Evolutionary conservation across 2,888 invertebrate species (phyloP).

Genomic region (Subacronicta megacephala): DNA sequence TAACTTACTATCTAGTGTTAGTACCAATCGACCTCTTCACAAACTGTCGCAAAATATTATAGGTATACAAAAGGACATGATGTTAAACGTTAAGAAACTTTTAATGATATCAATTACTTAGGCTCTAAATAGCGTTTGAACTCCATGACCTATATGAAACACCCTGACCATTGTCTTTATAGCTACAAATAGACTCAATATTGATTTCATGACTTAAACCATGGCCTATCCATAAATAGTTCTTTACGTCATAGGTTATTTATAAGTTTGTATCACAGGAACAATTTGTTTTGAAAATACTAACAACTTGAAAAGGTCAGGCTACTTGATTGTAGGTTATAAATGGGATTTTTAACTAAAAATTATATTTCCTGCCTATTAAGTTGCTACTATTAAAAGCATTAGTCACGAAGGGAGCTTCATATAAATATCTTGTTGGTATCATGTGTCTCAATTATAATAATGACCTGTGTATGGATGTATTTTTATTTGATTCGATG

Average conservation of each 20-base stretch:
- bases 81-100: not conserved
- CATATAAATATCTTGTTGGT: too few species aligned
- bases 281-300: constrained; percentile 3
- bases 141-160: constrained; percentile 3
- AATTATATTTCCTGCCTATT: too few species aligned
- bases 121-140: constrained; percentile 11
- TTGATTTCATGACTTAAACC: constrained; percentile 19
- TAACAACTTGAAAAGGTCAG: not conserved
- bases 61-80: too few species aligned
- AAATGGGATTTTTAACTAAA: too few species aligned
- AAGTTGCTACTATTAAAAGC: too few species aligned
- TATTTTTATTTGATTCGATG: too few species aligned
- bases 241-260: constrained; percentile 12
- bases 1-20: too few species aligned
- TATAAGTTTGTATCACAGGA: not conserved
- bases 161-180: constrained; percentile 11
- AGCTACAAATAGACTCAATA: constrained; percentile 26
- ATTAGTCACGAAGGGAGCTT: too few species aligned
- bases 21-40: too few species aligned
- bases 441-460: too few species aligned
- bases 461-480: too few species aligned
- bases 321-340: not conserved
- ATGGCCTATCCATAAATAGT: constrained; percentile 31
- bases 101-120: constrained; percentile 12
- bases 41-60: too few species aligned